A percentile compares a stretch with the other conserved stretches of the same genome.
Evolutionary conservation across 1,140 invertebrate genomes (phyloP).

Genomic region (Venturia canescens): DNA sequence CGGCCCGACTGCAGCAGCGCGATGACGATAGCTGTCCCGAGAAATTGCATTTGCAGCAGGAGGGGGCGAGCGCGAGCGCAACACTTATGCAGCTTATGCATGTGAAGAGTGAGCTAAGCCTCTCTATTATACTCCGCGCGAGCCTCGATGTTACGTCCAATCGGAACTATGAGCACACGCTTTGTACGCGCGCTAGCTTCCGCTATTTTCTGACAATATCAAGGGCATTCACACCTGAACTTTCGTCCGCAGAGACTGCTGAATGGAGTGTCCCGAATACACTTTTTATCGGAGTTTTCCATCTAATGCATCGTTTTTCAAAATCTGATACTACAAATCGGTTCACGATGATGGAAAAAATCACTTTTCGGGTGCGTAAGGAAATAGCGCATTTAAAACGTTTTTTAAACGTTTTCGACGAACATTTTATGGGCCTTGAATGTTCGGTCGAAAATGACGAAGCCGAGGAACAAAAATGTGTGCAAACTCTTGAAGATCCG

Average conservation of each 20-base stretch:
- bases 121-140: conserved; percentile 35
- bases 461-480: no score
- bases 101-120: conserved; percentile 12
- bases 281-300: background rate
- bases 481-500: no score
- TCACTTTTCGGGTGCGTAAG: no score
- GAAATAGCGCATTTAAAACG: no score
- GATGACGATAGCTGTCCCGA: conserved; percentile 37
- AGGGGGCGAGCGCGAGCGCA: background rate
- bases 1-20: conserved; percentile 4
- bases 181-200: conserved; percentile 30
- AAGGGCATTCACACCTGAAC: conserved; percentile 23
- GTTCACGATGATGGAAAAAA: no score
- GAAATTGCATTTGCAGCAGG: conserved; percentile 24
- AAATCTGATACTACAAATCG: no score
- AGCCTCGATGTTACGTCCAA: conserved; percentile 29
- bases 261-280: background rate
- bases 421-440: no score
- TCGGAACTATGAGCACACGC: conserved; percentile 23
- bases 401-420: no score
- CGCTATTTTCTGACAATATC: conserved; percentile 17
- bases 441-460: no score
- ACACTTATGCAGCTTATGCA: conserved; percentile 2
- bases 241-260: background rate
- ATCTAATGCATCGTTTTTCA: no score